A percentile compares a stretch with the other conserved stretches of the same genome.
Evolutionary conservation across 2,888 invertebrate species (phyloP).

Genomic region (Pardosa pseudoannulata): DNA sequence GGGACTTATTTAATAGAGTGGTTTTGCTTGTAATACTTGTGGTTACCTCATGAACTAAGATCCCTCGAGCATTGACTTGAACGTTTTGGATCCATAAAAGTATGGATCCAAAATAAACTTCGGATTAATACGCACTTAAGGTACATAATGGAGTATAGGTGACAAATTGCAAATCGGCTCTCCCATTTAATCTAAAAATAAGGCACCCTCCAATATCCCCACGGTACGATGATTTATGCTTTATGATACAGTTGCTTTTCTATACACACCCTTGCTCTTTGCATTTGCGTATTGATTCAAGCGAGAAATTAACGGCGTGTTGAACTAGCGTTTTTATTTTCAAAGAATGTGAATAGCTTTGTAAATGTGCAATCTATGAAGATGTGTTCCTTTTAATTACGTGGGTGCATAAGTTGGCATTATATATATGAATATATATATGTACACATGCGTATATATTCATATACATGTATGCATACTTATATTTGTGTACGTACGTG

Average conservation of each 20-base stretch:
- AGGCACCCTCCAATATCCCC: constrained; percentile 40
- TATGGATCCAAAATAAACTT: constrained; percentile 63
- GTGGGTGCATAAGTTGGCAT: neutral
- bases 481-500: too few species aligned
- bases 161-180: constrained; percentile 70
- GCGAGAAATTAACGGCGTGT: constrained; percentile 27
- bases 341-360: neutral
- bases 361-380: neutral
- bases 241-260: constrained; percentile 33
- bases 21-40: constrained; percentile 62
- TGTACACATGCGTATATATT: too few species aligned
- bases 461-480: too few species aligned
- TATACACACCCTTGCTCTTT: constrained; percentile 29
- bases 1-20: constrained; percentile 70
- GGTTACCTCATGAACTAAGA: constrained; percentile 39
- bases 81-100: constrained; percentile 47
- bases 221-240: constrained; percentile 55
- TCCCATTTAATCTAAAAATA: constrained; percentile 69
- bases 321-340: neutral
- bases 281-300: constrained; percentile 31
- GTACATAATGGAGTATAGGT: constrained; percentile 67
- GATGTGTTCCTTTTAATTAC: neutral
- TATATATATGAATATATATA: too few species aligned
- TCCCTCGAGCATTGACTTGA: constrained; percentile 32
- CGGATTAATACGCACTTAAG: constrained; percentile 70